Conservation (phyloP, 2,797 vertebrate species). For the Chaetophractus vellerosus region DNA sequence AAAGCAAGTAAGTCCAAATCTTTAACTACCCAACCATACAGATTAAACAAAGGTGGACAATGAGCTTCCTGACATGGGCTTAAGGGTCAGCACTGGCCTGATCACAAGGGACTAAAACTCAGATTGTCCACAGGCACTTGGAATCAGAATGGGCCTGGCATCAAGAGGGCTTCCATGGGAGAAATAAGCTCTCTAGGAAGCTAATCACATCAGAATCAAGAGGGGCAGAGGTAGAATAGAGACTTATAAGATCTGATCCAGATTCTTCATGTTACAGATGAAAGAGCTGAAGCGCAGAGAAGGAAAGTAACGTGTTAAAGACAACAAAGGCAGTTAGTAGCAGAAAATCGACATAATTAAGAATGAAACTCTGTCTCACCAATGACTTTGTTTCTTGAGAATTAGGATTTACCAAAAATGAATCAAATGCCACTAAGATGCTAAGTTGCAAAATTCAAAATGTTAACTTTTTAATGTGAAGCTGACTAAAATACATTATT, state of each 20-base stretch:
- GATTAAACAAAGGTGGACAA: background rate
- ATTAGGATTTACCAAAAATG: slow-evolving; percentile 50
- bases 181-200: background rate
- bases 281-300: slow-evolving; percentile 39
- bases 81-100: background rate
- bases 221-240: background rate
- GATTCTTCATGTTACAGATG: slow-evolving; percentile 28
- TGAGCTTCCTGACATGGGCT: background rate
- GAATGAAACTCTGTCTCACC: background rate
- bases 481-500: slow-evolving; percentile 2
- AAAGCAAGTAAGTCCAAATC: slow-evolving; percentile 15
- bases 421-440: slow-evolving; percentile 41
- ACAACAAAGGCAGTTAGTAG: slow-evolving; percentile 12
- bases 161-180: background rate
- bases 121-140: slow-evolving; percentile 11
- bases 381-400: slow-evolving; percentile 34
- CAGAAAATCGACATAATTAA: slow-evolving; percentile 52
- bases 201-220: slow-evolving; percentile 7
- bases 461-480: background rate
- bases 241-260: background rate
- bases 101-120: background rate
- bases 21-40: background rate
- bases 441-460: slow-evolving; percentile 46
- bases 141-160: background rate
- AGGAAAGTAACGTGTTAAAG: background rate